Evolutionary conservation across 1,140 invertebrate genomes (phyloP), one percentile per base, ranked within the genome.

Genomic region (Pseudomyrmex dendroicus): DNA sequence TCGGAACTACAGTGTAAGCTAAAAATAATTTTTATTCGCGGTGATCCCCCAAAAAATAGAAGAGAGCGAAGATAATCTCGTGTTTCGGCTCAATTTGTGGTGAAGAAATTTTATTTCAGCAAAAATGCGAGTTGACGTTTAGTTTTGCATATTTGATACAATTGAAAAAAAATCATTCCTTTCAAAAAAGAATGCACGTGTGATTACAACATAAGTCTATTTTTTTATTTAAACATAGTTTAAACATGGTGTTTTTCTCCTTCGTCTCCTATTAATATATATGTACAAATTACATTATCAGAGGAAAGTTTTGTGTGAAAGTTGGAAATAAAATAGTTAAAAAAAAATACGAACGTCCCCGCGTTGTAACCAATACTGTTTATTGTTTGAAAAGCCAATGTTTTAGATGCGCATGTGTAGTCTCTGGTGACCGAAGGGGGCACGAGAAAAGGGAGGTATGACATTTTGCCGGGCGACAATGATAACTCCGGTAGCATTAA

Each of bases 391-490:
- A 15, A 56, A 12, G 35, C 1, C 50, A 68, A 44, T n/a, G 10
- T 67, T 77, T 67, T 22, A 56, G n/a, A 56, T 25, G 13, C 10
- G 8, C 13, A 2, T 15, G 15, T 17, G 48, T 54, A 76, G 2
- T 64, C 22, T 52, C 35, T 17, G 12, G 13, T 48, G 15, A 12
- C 44, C 20, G 56, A 73, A 20, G 50, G n/a, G 35, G 5, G 5
- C 35, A 35, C 15, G 7, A 7, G 63, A 8, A 64, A 50, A 46
- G 35, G 2, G 35, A 35, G 35, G 4, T n/a, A n/a, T 62, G 74
- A 67, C 2, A n/a, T 46, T 10, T 77, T 50, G 50, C n/a, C 12
- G 66, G 46, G 8, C 50, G 59, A 76, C 46, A 64, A 52, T 67
- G 50, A 77, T 52, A 56, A 25, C 74, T 9, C 4, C 2, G 73